Base-by-base conservation (phyloP, 2,888 invertebrate species). In the Drosophila robusta region DNA sequence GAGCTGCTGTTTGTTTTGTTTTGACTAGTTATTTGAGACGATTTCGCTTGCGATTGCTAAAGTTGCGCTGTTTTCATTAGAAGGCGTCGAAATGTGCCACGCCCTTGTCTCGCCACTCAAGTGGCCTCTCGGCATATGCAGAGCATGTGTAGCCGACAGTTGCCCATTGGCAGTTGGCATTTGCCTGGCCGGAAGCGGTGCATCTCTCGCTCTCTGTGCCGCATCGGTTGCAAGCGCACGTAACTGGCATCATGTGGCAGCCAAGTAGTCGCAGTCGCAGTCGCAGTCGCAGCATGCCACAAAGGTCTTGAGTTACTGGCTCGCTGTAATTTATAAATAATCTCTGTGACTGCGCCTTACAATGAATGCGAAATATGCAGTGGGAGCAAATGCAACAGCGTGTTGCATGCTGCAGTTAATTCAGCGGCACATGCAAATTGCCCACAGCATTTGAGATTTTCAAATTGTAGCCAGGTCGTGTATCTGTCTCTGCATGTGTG, bases 51-150 rank as follows among this genome's bases (percentile, higher is more conserved):
- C 46, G 65, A 58, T 65, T 63, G 22, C 56, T 54, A n/a, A 50
- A 55, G 34, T 61, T 42, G 52, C 49, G 18, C 38, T 58, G 70
- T 63, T 70, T 67, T 64, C 64, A 54, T 64, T 66, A 39, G 47
- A 54, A 70, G 70, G 75, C 85, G 75, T 78, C 67, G 83, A 78
- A 75, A 72, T 69, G 60, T 70, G 84, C 75, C 84, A 67, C 69
- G 58, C 71, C 68, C 65, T 16, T 42, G 46, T 9, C 22, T 36
- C 24, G 8, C 36, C 54, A 61, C 78, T 73, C 66, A 78, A 78
- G 80, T 80, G 81, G 66, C 41, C 52, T 44, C 34, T 34, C n/a
- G 67, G 70, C 79, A 86, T 71, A 80, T 84, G 87, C 73, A 73
- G 58, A 70, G 61, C 85, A 84, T 87, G 56, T 84, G 84, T 70